These are phyloP conservation scores for Cladopsammia gracilis DNA, from an alignment of 64 coral and sea anemone species.

Conservation along the genomic window DNA sequence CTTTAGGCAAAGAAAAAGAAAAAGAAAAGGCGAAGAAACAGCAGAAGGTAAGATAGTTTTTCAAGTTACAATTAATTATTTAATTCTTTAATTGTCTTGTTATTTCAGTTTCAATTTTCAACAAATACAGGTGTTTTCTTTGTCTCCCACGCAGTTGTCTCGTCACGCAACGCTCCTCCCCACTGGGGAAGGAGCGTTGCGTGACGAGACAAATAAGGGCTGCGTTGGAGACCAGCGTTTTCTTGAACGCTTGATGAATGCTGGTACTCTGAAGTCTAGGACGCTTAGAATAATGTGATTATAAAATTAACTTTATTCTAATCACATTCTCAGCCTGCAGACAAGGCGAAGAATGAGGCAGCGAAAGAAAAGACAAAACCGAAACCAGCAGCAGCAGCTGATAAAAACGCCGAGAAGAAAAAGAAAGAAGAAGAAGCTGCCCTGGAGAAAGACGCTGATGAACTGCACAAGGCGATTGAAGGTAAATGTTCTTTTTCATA, in stretches of 20 bases:
- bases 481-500: constrained; percentile 17
- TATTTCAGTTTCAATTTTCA: too few relatives aligned
- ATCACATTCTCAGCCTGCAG: not conserved
- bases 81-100: too few relatives aligned
- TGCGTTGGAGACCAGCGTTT: too few relatives aligned
- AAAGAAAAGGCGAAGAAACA: constrained; percentile 22
- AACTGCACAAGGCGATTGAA: constrained; percentile 67
- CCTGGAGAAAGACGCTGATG: constrained; percentile 49
- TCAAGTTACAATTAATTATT: too few relatives aligned
- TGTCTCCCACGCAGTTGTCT: too few relatives aligned
- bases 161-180: too few relatives aligned
- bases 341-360: constrained; percentile 37
- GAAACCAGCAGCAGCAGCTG: not conserved
- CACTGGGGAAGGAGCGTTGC: too few relatives aligned
- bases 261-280: too few relatives aligned
- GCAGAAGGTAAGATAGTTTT: not conserved
- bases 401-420: constrained; percentile 56
- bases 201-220: too few relatives aligned
- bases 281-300: too few relatives aligned
- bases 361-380: constrained; percentile 46
- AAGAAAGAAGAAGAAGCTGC: constrained; percentile 44
- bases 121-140: too few relatives aligned
- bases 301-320: not conserved
- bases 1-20: constrained; percentile 12
- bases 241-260: too few relatives aligned